Percentiles rank a stretch among this genome's conserved stretches.
Evolutionary conservation across 2,797 vertebrate species (phyloP).

Genomic region (Onychomys leucogaster): DNA sequence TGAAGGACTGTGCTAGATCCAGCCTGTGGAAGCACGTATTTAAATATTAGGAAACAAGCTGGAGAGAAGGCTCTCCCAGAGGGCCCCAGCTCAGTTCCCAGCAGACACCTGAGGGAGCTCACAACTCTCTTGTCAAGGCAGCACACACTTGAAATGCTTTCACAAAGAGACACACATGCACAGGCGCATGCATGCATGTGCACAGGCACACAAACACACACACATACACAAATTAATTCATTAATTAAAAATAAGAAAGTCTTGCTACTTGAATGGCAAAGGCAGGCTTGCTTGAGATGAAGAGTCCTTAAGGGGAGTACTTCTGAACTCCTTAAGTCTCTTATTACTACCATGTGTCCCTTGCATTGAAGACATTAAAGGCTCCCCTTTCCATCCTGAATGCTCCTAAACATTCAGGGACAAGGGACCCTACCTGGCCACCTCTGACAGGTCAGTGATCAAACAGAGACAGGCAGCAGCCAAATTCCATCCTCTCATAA

Average conservation of each 20-base stretch:
- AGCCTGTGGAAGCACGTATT: background rate
- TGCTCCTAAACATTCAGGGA: constrained; percentile 88
- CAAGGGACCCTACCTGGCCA: constrained; percentile 88
- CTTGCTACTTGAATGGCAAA: background rate
- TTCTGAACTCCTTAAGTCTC: background rate
- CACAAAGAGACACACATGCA: background rate
- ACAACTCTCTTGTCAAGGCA: background rate
- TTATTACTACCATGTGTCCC: constrained; percentile 66
- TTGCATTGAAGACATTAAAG: constrained; percentile 88
- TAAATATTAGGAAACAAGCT: background rate
- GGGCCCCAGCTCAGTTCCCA: background rate
- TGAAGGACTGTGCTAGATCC: background rate
- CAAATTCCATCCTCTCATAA: constrained; percentile 84
- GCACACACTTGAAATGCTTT: background rate
- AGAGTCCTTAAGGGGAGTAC: background rate
- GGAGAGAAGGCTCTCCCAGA: background rate
- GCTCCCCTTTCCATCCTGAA: constrained; percentile 78
- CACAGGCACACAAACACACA: background rate
- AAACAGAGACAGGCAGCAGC: constrained; percentile 87
- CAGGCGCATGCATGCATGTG: background rate
- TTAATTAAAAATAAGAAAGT: constrained; percentile 11
- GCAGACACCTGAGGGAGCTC: background rate
- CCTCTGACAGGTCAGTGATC: constrained; percentile 91
- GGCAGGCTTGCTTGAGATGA: background rate
- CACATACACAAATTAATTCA: background rate